Conservation (phyloP, 2,797 vertebrate species). For the Pampus argenteus region DNA sequence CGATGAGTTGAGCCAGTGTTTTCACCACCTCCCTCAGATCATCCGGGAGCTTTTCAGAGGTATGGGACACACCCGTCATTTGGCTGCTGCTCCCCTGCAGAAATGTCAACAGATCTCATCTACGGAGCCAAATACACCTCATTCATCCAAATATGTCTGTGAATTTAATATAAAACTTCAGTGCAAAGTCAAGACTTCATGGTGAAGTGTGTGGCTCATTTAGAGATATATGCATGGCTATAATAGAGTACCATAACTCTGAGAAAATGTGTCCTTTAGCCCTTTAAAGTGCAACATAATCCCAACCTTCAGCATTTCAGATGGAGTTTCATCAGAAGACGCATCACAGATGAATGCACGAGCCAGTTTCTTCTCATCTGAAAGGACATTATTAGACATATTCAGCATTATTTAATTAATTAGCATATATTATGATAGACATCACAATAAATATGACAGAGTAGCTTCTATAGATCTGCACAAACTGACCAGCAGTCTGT, state of each 20-base stretch:
- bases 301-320: conserved; percentile 56
- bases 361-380: conserved; percentile 49
- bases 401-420: not conserved
- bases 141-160: no score
- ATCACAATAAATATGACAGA: no score
- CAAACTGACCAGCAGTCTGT: no score
- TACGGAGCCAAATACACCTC: no score
- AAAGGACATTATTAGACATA: conserved; percentile 9
- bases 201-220: no score
- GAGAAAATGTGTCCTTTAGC: no score
- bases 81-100: conserved; percentile 48
- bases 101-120: no score
- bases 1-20: conserved; percentile 39
- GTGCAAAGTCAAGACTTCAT: no score
- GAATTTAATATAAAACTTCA: no score
- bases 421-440: not conserved
- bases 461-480: no score
- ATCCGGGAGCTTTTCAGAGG: conserved; percentile 49
- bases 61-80: conserved; percentile 1
- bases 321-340: conserved; percentile 25
- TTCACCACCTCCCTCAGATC: conserved; percentile 63
- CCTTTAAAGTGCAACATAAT: not conserved
- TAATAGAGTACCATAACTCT: not conserved
- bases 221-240: no score
- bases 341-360: conserved; percentile 9